Base-by-base conservation (phyloP, 2,113 vertebrate species). In the Cyanoderma ruficeps region DNA sequence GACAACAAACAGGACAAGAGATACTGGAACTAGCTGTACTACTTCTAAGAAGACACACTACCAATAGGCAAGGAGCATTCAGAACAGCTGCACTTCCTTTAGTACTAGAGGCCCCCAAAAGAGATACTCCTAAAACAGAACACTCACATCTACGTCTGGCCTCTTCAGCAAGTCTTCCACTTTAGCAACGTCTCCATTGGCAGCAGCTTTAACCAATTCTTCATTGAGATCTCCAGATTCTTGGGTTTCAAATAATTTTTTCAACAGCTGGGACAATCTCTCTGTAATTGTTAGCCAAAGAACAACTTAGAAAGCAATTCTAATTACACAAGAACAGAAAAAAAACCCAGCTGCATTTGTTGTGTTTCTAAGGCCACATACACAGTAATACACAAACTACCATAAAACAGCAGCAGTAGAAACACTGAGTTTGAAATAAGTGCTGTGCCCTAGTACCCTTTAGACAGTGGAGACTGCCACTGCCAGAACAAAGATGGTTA, bases 221-320 rank as follows among this genome's bases (percentile, higher is more conserved):
- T 99, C 99, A 79, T 99, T 99, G 93, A 99, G 99, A 97, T 99
- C 99, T 72, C 99, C 99, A 11, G 99, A 99, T 97, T 99, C 99
- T 96, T 99, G 99, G 7, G 99, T 99, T 98, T 99, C 99, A 97
- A 99, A 99, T 61, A 99, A 97, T 94, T 99, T 99, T 98, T 99
- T 99, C 96, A 99, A 97, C 50, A 99, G 97, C 97, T 99, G 99
- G 55, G 99, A 99, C 60, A 99, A 97, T 86, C 99, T 99, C 97
- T 99, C 99, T 99, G 89, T 31, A 97, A 95, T 96, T 76, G 96
- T 88, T 69, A 97, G 96, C 95, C 57, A 95, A 95, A 97, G 11
- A 11, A 65, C 17, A 92, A 76, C 55, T 52, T 97, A 14, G 28
- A 64, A 49, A 33, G 78, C 22, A 55, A 63, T 50, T 55, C 35